Evolutionary conservation across 2,888 invertebrate genomes (phyloP).

Genomic region (Drosophila lacicola): DNA sequence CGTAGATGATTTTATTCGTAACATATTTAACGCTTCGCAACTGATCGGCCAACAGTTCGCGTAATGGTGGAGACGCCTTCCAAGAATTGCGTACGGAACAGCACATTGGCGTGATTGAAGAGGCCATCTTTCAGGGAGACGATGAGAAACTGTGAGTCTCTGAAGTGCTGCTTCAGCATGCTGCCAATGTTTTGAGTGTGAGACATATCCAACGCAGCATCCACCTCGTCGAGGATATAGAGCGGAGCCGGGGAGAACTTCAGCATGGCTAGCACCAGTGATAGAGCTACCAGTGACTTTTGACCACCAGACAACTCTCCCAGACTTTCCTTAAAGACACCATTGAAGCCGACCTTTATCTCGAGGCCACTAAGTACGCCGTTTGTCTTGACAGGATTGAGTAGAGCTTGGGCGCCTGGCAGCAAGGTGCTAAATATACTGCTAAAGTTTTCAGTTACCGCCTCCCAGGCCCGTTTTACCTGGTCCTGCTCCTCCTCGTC

Average conservation of each 20-base stretch:
- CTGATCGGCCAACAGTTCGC: conserved; percentile 86
- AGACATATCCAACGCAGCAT: conserved; percentile 98
- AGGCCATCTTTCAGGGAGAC: conserved; percentile 99
- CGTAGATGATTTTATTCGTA: not conserved
- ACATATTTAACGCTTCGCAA: conserved; percentile 18
- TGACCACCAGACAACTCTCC: conserved; percentile 98
- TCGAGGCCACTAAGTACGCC: conserved; percentile 92
- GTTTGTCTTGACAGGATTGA: conserved; percentile 87
- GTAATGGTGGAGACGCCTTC: conserved; percentile 97
- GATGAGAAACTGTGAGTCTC: conserved; percentile 97
- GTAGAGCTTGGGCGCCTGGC: conserved; percentile 94
- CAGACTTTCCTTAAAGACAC: conserved; percentile 97
- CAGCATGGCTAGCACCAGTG: conserved; percentile 97
- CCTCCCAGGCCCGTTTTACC: conserved; percentile 92
- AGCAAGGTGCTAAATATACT: conserved; percentile 96
- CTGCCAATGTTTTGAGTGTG: conserved; percentile 99
- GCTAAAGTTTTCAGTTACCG: conserved; percentile 96
- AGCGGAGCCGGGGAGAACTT: conserved; percentile 99
- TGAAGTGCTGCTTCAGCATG: conserved; percentile 96
- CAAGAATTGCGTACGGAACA: conserved; percentile 96
- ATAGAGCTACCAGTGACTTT: conserved; percentile 97
- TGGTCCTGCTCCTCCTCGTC: conserved; percentile 96
- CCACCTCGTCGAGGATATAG: conserved; percentile 99
- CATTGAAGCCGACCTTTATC: conserved; percentile 96
- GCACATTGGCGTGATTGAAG: conserved; percentile 99